Evolutionary conservation across 2,888 invertebrate genomes (phyloP).

Genomic region (Alloscopus bannaensis): DNA sequence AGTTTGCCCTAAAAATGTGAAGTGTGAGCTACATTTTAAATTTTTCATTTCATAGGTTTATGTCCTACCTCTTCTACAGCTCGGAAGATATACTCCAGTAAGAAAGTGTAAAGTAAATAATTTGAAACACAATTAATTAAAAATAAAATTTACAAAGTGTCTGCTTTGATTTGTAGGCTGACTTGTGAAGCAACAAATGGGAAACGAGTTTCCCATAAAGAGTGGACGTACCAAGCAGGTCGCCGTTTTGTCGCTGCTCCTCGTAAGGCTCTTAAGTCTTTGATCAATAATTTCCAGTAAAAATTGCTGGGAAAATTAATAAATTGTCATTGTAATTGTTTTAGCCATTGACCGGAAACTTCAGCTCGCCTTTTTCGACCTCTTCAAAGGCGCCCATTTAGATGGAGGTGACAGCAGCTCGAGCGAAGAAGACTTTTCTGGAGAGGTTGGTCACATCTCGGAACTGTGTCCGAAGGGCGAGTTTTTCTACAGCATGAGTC

Average conservation of each 20-base stretch:
- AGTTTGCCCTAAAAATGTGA: neutral
- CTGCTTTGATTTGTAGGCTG: conserved; percentile 22
- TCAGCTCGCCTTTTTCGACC: conserved; percentile 41
- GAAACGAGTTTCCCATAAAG: conserved; percentile 31
- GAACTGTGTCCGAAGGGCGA: conserved; percentile 44
- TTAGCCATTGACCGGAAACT: conserved; percentile 45
- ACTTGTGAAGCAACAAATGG: conserved; percentile 51
- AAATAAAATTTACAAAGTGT: neutral
- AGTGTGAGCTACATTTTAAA: neutral
- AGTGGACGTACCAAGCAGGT: conserved; percentile 46
- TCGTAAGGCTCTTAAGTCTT: conserved; percentile 9
- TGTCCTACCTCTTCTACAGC: conserved; percentile 43
- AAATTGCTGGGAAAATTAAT: neutral
- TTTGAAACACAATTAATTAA: neutral
- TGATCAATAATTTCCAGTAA: neutral
- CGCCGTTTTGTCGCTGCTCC: conserved; percentile 49
- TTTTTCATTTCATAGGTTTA: conserved; percentile 29
- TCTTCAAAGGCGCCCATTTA: conserved; percentile 44
- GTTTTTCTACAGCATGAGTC: conserved; percentile 55
- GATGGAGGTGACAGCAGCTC: conserved; percentile 37
- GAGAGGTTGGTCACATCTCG: conserved; percentile 33
- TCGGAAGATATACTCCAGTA: conserved; percentile 51
- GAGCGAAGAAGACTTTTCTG: conserved; percentile 53
- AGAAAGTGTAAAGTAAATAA: neutral
- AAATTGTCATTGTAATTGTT: neutral